A percentile compares a stretch with the other conserved stretches of the same genome.
Conservation (phyloP, 2,113 vertebrate genomes). For the Fulica atra region DNA sequence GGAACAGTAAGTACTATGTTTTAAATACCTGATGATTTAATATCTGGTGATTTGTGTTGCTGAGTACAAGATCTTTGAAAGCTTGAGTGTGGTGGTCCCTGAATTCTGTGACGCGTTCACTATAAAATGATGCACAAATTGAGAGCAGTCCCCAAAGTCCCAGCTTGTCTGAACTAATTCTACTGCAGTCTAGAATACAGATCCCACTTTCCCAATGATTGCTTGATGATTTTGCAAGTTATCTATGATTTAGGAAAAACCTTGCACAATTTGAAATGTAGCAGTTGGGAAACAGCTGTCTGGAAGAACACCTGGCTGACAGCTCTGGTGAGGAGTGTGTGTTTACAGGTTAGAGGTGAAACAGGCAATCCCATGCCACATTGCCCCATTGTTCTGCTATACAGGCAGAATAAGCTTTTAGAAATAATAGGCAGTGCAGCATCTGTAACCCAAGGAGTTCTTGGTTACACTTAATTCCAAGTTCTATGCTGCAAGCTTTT, state of each 20-base stretch:
- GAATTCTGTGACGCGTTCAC: neutral
- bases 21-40: neutral
- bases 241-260: neutral
- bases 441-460: neutral
- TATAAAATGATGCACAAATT: neutral
- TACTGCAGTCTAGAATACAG: neutral
- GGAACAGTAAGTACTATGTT: neutral
- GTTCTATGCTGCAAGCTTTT: neutral
- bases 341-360: neutral
- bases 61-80: neutral
- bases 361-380: neutral
- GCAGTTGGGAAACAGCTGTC: neutral
- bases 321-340: neutral
- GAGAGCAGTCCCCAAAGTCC: neutral
- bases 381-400: neutral
- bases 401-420: neutral
- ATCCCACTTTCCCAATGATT: neutral
- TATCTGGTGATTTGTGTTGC: neutral
- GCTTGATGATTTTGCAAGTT: neutral
- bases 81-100: neutral
- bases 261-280: neutral
- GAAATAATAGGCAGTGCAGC: neutral
- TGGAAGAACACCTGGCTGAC: neutral
- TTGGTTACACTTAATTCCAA: neutral
- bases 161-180: neutral